Evolutionary conservation across 2,888 invertebrate species (phyloP).

Genomic region (Shargacucullia verbasci): DNA sequence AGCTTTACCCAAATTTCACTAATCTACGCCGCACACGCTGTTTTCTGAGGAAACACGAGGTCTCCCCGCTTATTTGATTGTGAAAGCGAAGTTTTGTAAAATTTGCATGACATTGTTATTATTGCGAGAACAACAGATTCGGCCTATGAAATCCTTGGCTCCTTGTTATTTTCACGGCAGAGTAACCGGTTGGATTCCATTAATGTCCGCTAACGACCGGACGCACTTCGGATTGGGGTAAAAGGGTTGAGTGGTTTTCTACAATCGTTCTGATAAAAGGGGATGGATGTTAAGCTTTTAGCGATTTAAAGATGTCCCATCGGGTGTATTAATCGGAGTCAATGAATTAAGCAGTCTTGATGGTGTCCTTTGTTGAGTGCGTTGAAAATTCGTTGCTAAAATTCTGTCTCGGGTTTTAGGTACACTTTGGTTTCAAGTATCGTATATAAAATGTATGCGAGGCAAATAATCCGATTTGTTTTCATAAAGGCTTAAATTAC

Average conservation of each 20-base stretch:
- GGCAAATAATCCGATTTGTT: too few species aligned
- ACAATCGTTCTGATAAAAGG: constrained; percentile 87
- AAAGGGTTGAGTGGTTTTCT: constrained; percentile 89
- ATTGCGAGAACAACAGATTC: constrained; percentile 74
- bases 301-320: constrained; percentile 84
- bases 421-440: too few species aligned
- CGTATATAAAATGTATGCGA: too few species aligned
- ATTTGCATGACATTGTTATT: constrained; percentile 66
- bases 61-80: constrained; percentile 18
- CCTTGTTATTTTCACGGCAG: constrained; percentile 87
- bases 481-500: too few species aligned
- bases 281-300: constrained; percentile 85
- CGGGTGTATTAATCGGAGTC: constrained; percentile 71
- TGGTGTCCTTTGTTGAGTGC: constrained; percentile 10
- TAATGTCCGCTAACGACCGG: constrained; percentile 88
- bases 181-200: constrained; percentile 85
- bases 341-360: constrained; percentile 69
- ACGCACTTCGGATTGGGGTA: constrained; percentile 87
- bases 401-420: too few species aligned
- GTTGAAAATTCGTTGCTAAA: neutral
- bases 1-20: constrained; percentile 1
- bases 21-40: constrained; percentile 2
- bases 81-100: constrained; percentile 33
- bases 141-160: constrained; percentile 69
- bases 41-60: neutral